Evolutionary conservation across 2,888 invertebrate species (phyloP).

Genomic region (Trypoxylon attenuatum): DNA sequence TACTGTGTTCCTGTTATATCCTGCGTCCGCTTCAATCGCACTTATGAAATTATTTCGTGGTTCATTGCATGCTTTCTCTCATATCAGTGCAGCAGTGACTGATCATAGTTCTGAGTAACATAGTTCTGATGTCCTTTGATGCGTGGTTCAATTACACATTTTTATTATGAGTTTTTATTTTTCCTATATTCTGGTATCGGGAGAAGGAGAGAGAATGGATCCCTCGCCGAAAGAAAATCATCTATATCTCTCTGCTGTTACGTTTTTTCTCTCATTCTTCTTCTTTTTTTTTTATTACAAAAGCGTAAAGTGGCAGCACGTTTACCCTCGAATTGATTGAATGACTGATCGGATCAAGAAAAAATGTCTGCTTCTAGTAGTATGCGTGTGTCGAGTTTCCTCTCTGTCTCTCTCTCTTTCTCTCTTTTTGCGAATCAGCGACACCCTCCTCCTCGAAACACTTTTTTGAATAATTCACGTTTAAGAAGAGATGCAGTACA

Average conservation of each 20-base stretch:
- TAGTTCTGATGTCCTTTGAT: slow-evolving; percentile 28
- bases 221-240: slow-evolving; percentile 61
- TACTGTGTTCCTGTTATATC: slow-evolving; percentile 30
- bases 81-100: slow-evolving; percentile 61
- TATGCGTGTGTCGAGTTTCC: slow-evolving; percentile 18
- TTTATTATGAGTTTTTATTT: slow-evolving; percentile 15
- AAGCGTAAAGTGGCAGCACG: slow-evolving; percentile 62
- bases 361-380: slow-evolving; percentile 39
- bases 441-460: no score
- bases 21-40: slow-evolving; percentile 36
- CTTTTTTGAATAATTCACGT: no score
- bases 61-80: slow-evolving; percentile 44
- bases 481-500: slow-evolving; percentile 11
- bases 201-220: slow-evolving; percentile 60
- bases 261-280: no score
- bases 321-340: slow-evolving; percentile 43
- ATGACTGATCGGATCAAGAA: slow-evolving; percentile 44
- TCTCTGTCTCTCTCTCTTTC: no score
- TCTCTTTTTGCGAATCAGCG: no score
- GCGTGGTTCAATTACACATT: slow-evolving; percentile 31
- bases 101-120: slow-evolving; percentile 49
- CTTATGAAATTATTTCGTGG: slow-evolving; percentile 34
- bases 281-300: no score
- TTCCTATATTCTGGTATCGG: no score
- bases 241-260: no score